These are phyloP conservation scores for Donacobius atricapilla DNA, from an alignment of 2,113 vertebrate species.

Conservation along the genomic window DNA sequence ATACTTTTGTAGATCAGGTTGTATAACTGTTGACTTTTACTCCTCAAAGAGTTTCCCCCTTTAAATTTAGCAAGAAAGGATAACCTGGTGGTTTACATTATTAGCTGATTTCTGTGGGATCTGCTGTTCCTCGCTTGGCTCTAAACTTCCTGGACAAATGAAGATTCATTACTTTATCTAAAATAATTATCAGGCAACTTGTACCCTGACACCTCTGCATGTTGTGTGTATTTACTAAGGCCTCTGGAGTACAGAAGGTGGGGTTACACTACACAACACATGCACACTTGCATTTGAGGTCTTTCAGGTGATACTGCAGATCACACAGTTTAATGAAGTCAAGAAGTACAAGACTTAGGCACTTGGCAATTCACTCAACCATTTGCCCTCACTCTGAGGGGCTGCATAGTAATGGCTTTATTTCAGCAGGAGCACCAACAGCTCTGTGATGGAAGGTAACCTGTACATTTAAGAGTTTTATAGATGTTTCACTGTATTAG, in stretches of 20 bases:
- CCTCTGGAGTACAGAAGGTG: background rate
- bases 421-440: background rate
- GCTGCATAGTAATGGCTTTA: background rate
- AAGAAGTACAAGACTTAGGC: background rate
- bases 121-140: background rate
- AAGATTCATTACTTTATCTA: background rate
- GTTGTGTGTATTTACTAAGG: background rate
- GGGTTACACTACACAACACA: fast-evolving
- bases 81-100: background rate
- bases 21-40: background rate
- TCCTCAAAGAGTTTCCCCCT: background rate
- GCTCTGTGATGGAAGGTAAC: background rate
- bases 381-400: background rate
- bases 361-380: background rate
- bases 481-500: background rate
- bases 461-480: background rate
- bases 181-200: background rate
- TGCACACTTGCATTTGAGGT: background rate
- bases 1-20: background rate
- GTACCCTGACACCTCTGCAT: background rate
- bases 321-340: background rate
- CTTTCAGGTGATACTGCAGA: background rate
- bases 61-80: background rate
- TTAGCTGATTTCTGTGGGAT: background rate
- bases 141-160: background rate